Evolutionary conservation across 2,888 invertebrate species (phyloP), one percentile per base, ranked within the genome.

Genomic region (Didymodactylos carnosus): DNA sequence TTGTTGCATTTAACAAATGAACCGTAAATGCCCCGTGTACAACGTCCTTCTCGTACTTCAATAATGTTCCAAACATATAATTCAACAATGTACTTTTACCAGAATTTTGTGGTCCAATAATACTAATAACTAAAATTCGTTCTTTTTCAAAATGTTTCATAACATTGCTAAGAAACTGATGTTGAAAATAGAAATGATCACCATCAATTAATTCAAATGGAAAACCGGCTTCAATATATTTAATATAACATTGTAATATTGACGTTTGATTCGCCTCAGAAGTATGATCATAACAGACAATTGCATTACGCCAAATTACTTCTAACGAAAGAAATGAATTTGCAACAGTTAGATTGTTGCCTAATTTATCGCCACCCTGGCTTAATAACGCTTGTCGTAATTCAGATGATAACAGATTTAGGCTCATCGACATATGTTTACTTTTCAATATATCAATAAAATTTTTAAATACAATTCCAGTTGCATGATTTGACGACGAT

Each of bases 91-190:
- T 53, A 0, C 94, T 94, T 82, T 95, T 95, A 0, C 95, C 95
- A 0, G 92, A 90, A 7, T 94, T 94, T 87, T 95, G 95, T 0
- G 94, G 91, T 0, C 94, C 95, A 75, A 93, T 88, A 73, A 95
- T 88, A 19, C n/a, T 43, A 11, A 27, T 40, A 40, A 70, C 14
- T 23, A 70, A 29, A 13, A 39, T 40, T 23, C 29, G 14, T 6
- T 39, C 23, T n/a, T 40, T 29, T n/a, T 40, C 4, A 39, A 39
- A n/a, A n/a, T 19, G n/a, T 40, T 70, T 13, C 10, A 70, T n/a
- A n/a, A 70, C 23, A 19, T 25, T 10, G 10, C 23, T n/a, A n/a
- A 70, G 23, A 70, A 70, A 70, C 11, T 27, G 10, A 16, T 39
- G 16, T 39, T 70, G 29, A n/a, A 13, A 40, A 4, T 70, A 10